Evolutionary conservation across 2,797 vertebrate genomes (phyloP).

Genomic region (Sebastes goodei): DNA sequence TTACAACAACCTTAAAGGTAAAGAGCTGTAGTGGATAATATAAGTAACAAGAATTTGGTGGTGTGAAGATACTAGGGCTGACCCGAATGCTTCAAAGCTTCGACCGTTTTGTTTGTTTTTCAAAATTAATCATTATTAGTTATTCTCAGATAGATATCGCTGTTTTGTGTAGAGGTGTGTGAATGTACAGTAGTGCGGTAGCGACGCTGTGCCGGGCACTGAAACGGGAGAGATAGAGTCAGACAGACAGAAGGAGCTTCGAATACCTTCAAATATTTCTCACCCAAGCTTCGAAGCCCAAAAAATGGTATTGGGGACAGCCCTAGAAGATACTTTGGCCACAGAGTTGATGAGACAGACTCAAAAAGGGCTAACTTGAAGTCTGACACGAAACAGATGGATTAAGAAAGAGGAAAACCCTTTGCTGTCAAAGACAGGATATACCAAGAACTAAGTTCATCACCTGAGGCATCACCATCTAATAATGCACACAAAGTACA

Average conservation of each 20-base stretch:
- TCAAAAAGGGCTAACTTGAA: background rate
- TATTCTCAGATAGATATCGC: rapidly evolving
- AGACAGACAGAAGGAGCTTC: too few species aligned
- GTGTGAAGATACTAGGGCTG: background rate
- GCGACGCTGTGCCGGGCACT: too few species aligned
- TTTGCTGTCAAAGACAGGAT: background rate
- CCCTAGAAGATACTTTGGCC: background rate
- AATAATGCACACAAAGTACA: background rate
- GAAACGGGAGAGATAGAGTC: too few species aligned
- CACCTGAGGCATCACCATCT: background rate
- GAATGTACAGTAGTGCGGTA: rapidly evolving
- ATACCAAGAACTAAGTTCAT: background rate
- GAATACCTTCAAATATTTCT: too few species aligned
- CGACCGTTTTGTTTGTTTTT: too few species aligned
- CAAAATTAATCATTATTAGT: rapidly evolving
- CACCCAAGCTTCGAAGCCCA: too few species aligned
- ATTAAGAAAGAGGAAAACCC: background rate
- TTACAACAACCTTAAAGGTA: background rate
- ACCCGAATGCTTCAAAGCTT: too few species aligned
- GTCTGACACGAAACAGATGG: background rate
- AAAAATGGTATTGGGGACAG: too few species aligned
- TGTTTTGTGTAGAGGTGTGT: too few species aligned
- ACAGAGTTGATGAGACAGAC: background rate
- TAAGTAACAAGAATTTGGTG: background rate
- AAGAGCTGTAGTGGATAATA: too few species aligned